Conservation (phyloP, 2,113 vertebrate species). For the Cochlearius cochlearius region DNA sequence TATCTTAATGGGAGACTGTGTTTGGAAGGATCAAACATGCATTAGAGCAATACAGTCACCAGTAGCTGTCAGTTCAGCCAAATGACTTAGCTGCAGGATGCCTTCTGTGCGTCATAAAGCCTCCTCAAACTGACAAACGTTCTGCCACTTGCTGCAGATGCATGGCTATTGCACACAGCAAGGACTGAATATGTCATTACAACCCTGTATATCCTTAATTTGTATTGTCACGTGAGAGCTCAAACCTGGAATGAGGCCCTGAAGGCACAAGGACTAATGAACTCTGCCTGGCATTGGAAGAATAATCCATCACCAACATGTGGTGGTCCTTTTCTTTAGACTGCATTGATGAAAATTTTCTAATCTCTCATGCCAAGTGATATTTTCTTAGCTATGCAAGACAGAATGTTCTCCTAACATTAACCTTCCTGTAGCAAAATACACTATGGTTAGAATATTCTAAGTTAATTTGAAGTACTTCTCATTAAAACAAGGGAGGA, state of each 20-base stretch:
- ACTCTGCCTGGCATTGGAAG: constrained; percentile 6
- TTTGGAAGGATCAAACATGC: neutral
- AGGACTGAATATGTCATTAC: constrained; percentile 18
- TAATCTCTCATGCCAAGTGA: neutral
- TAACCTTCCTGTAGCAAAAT: neutral
- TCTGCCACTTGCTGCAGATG: constrained; percentile 23
- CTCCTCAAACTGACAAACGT: neutral
- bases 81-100: constrained; percentile 27
- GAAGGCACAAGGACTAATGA: constrained; percentile 43
- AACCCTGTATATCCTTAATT: neutral
- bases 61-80: constrained; percentile 6
- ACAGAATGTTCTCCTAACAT: neutral
- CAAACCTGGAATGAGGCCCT: neutral
- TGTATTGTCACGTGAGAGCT: constrained; percentile 1
- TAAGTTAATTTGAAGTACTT: neutral
- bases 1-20: neutral
- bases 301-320: neutral
- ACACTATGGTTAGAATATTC: neutral
- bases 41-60: neutral
- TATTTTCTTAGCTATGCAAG: neutral
- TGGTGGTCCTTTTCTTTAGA: neutral
- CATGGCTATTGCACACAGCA: neutral
- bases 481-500: neutral
- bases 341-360: neutral
- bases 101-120: neutral